A percentile compares a stretch with the other conserved stretches of the same genome.
phyloP scores from a whole-genome alignment of 2,797 vertebrate genomes.

The Enteromius argenteus region DNA sequence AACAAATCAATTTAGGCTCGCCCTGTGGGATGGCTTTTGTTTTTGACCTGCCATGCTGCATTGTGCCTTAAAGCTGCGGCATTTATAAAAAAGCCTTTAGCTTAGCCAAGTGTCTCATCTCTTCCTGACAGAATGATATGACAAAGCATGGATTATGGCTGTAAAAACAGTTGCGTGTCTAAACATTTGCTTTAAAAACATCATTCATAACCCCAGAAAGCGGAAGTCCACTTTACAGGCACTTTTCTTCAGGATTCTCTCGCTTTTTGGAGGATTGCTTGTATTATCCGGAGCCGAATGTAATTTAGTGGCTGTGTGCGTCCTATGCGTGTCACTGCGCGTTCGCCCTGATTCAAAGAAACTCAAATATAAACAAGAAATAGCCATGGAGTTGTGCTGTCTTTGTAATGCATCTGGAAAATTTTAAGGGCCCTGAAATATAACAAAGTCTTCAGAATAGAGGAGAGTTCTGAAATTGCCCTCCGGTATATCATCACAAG shows the following conservation, averaged over 20 bases:
- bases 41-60: conserved; percentile 5
- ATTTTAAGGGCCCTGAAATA: conserved; percentile 71
- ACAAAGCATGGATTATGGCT: conserved; percentile 63
- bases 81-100: conserved; percentile 50
- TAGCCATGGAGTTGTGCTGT: conserved; percentile 67
- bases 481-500: conserved; percentile 50
- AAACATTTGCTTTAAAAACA: conserved; percentile 72
- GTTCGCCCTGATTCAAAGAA: conserved; percentile 68
- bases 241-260: conserved; percentile 26
- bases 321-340: conserved; percentile 65
- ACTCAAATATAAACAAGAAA: conserved; percentile 74
- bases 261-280: conserved; percentile 46
- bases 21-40: conserved; percentile 9
- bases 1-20: conserved; percentile 32
- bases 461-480: conserved; percentile 35
- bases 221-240: conserved; percentile 60
- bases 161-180: conserved; percentile 62
- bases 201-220: conserved; percentile 58
- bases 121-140: conserved; percentile 51
- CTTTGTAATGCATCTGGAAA: conserved; percentile 76
- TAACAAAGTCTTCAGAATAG: conserved; percentile 63
- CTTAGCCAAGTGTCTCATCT: conserved; percentile 54
- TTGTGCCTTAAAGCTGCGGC: conserved; percentile 21
- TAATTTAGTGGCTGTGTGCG: conserved; percentile 49
- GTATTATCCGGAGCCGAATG: conserved; percentile 45